These are phyloP conservation scores for Coregonus ussuriensis DNA, from an alignment of 2,797 vertebrate genomes.

Conservation along the genomic window DNA sequence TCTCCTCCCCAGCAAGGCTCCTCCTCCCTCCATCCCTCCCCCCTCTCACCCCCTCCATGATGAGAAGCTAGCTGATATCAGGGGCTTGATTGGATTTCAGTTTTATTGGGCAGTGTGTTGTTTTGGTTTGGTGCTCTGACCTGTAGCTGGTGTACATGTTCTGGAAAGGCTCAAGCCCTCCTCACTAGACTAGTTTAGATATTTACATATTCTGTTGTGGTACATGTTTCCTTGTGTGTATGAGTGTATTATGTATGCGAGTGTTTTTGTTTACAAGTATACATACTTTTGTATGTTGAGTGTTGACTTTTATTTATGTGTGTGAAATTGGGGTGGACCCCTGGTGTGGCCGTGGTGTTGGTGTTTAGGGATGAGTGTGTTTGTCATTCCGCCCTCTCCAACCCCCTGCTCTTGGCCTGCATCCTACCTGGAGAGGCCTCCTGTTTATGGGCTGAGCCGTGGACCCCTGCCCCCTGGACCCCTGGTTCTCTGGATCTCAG, in stretches of 20 bases:
- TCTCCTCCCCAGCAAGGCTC: constrained; percentile 31
- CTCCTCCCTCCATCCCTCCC: constrained; percentile 19
- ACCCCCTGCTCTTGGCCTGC: constrained; percentile 38
- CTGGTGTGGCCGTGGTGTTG: constrained; percentile 58
- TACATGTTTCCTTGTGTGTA: constrained; percentile 16
- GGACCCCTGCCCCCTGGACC: constrained; percentile 50
- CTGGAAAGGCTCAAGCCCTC: not conserved
- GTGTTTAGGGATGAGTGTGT: constrained; percentile 56
- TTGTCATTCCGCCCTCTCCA: constrained; percentile 29
- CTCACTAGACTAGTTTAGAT: not conserved
- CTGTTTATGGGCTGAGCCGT: constrained; percentile 52
- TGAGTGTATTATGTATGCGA: not conserved
- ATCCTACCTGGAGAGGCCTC: constrained; percentile 53
- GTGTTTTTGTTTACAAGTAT: constrained; percentile 10
- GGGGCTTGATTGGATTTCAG: constrained; percentile 66
- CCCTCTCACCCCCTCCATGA: constrained; percentile 57
- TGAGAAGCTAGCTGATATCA: constrained; percentile 70
- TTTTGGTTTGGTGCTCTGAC: constrained; percentile 55
- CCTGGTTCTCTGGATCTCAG: constrained; percentile 50
- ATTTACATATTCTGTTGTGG: not conserved
- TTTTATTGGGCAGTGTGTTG: constrained; percentile 39
- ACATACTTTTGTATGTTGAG: constrained; percentile 34
- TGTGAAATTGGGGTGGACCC: constrained; percentile 58
- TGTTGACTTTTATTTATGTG: constrained; percentile 10
- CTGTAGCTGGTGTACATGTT: constrained; percentile 44